Base-by-base conservation (phyloP, 2,797 vertebrate genomes). In the Centropyge bicolor region DNA sequence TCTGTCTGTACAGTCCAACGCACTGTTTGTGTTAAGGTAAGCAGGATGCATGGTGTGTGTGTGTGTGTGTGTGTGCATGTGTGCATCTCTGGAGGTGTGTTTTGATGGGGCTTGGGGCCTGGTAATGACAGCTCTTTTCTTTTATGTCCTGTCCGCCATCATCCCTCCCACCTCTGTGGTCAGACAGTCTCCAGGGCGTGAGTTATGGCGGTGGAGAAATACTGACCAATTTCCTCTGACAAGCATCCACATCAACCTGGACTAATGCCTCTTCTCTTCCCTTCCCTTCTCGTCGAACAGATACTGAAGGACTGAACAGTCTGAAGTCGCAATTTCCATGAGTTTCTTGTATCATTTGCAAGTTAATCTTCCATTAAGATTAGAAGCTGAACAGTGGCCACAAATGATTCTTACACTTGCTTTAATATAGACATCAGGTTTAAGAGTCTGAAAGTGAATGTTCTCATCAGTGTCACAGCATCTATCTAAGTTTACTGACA, bases 191-290 rank as follows among this genome's bases (percentile, higher is more conserved):
- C 62, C 61, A 43, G 84, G 84, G 76, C n/a, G 1, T 72, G 70
- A 89, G 79, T 86, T 87, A 89, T 69, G 78, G 69, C 51, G 5
- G 70, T 17, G 52, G 68, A 82, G 85, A 89, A 88, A 86, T 77
- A 89, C 70, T 43, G 52, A 86, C 74, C 89, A 90, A 89, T 85
- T 91, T 82, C 57, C 76, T 84, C 57, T 74, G 78, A 87, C 81
- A 87, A 77, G 62, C 54, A 55, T 75, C 77, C 55, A 62, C 82
- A 85, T 81, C 82, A 87, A 59, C 68, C 68, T 55, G 60, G 27
- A 60, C 73, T 72, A 63, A 77, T 55, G 38, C 79, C 57, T 81
- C 69, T 52, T 66, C 51, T 55, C 10, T 19, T 43, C 24, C 38
- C 22, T 38, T 27, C 49, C 27, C 10, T 48, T 35, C 24, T 45